Evolutionary conservation across 2,113 vertebrate genomes (phyloP).

Genomic region (Tragelaphus scriptus): DNA sequence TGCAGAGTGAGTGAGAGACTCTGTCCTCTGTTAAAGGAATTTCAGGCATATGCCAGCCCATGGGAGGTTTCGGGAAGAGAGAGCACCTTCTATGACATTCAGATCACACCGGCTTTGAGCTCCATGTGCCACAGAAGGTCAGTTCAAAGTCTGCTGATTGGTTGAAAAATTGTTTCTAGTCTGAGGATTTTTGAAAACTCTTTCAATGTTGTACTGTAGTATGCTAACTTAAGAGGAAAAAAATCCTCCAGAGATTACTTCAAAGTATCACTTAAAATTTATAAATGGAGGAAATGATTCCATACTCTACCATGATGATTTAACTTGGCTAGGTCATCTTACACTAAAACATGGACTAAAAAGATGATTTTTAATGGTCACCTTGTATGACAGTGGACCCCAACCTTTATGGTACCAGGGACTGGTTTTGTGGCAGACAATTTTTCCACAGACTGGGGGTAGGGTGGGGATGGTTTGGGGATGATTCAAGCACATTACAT

Average conservation of each 20-base stretch:
- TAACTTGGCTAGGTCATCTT: background rate
- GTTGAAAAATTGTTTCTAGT: background rate
- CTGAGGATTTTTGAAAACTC: background rate
- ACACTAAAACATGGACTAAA: background rate
- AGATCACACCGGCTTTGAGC: background rate
- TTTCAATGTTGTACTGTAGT: background rate
- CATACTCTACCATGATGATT: background rate
- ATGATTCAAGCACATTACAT: background rate
- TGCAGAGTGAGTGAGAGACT: background rate
- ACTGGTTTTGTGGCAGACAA: background rate
- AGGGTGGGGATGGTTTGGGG: background rate
- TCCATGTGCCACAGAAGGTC: background rate
- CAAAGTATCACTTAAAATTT: slow-evolving; percentile 8
- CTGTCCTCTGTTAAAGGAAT: background rate
- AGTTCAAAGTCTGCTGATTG: background rate
- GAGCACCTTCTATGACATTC: background rate
- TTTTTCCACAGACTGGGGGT: background rate
- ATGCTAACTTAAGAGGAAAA: background rate
- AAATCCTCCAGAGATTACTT: background rate
- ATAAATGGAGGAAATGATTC: background rate
- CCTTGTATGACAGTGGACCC: background rate
- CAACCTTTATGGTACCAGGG: background rate
- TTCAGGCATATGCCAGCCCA: background rate
- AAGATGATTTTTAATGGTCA: background rate
- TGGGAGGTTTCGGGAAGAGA: background rate